A percentile compares a stretch with the other conserved stretches of the same genome.
Evolutionary conservation across 2,888 invertebrate genomes (phyloP).

Genomic region (Leuctra nigra): DNA sequence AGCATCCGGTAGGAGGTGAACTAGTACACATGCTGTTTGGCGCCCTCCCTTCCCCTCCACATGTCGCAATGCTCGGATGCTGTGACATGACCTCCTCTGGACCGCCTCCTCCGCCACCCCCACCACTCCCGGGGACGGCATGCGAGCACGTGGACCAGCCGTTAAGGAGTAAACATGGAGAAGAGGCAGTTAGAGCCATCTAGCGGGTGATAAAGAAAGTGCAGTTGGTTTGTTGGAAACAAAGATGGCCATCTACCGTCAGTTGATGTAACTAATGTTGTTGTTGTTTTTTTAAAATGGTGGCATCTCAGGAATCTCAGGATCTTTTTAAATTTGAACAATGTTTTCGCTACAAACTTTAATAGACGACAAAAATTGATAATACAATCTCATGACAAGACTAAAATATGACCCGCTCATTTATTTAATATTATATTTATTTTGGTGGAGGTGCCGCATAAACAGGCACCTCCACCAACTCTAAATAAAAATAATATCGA

Average conservation of each 20-base stretch:
- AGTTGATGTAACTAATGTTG: neutral
- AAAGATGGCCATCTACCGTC: neutral
- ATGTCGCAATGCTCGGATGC: conserved; percentile 17
- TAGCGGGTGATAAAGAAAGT: neutral
- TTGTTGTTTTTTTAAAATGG: neutral
- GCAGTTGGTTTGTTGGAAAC: neutral
- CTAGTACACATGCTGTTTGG: conserved; percentile 15
- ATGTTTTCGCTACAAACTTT: neutral
- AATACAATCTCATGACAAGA: too few relatives aligned
- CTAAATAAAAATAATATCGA: too few relatives aligned
- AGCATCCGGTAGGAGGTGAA: conserved; percentile 21
- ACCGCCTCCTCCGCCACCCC: neutral
- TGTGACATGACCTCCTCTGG: conserved; percentile 17
- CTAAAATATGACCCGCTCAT: too few relatives aligned
- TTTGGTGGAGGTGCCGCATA: too few relatives aligned
- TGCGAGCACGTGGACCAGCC: conserved; percentile 7
- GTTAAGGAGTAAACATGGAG: neutral
- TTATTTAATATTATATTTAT: too few relatives aligned
- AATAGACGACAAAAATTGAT: neutral
- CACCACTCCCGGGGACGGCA: neutral
- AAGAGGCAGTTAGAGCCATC: neutral
- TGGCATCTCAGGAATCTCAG: neutral
- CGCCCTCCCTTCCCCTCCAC: conserved; percentile 9
- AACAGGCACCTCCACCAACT: too few relatives aligned
- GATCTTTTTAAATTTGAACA: neutral